Evolutionary conservation across 2,113 vertebrate species (phyloP).

Genomic region (Lagenorhynchus albirostris): DNA sequence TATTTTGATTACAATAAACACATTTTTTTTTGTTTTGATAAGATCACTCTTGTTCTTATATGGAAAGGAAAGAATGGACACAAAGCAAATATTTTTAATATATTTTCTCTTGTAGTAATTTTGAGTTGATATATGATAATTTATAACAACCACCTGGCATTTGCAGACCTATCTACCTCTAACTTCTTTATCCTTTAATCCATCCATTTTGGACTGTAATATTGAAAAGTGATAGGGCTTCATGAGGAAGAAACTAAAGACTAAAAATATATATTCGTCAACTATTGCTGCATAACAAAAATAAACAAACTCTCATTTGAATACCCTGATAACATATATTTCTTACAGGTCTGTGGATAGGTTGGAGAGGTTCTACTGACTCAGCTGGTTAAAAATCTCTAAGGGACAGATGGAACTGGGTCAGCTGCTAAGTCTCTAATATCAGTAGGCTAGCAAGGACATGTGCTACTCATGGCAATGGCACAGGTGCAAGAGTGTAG

Average conservation of each 20-base stretch:
- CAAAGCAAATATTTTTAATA: background rate
- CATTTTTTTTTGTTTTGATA: background rate
- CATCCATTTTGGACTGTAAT: background rate
- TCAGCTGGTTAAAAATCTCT: background rate
- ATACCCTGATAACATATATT: background rate
- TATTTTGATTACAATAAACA: background rate
- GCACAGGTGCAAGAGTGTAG: background rate
- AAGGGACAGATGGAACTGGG: background rate
- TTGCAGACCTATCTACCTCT: background rate
- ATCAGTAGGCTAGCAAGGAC: background rate
- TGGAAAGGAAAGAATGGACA: background rate
- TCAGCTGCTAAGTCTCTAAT: background rate
- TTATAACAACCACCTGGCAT: background rate
- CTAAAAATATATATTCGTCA: background rate
- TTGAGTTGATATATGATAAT: background rate
- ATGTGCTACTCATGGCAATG: no score
- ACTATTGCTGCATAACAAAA: background rate
- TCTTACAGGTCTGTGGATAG: background rate
- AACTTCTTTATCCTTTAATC: background rate
- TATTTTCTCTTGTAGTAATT: background rate
- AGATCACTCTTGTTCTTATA: background rate
- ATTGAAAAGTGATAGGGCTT: background rate
- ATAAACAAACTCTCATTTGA: background rate
- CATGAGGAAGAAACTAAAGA: background rate
- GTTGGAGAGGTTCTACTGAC: background rate